Evolutionary conservation across 1,140 invertebrate species (phyloP).

Genomic region (Vanessa atalanta): DNA sequence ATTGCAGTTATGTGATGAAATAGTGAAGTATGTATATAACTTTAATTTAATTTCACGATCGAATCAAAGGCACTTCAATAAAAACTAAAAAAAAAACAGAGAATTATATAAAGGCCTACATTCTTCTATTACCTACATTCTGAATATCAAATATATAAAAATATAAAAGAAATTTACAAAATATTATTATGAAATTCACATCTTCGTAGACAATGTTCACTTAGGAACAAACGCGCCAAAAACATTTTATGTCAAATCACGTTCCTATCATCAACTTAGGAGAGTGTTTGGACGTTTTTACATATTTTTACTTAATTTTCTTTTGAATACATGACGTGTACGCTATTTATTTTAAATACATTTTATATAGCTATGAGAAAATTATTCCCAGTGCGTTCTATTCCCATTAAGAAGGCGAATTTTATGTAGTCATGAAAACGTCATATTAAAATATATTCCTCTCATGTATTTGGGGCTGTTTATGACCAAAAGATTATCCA

Average conservation of each 20-base stretch:
- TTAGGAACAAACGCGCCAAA: slow-evolving; percentile 32
- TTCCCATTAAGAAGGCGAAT: slow-evolving; percentile 24
- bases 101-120: too few species aligned
- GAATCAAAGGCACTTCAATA: too few species aligned
- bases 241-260: slow-evolving; percentile 58
- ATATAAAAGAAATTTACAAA: too few species aligned
- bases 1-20: background rate
- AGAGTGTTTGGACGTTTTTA: slow-evolving; percentile 38
- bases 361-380: slow-evolving; percentile 19
- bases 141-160: too few species aligned
- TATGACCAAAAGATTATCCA: slow-evolving; percentile 59
- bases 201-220: slow-evolving; percentile 18
- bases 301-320: slow-evolving; percentile 35
- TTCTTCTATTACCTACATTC: too few species aligned
- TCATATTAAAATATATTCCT: slow-evolving; percentile 53
- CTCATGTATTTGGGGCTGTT: slow-evolving; percentile 50
- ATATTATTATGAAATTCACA: background rate
- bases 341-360: slow-evolving; percentile 18
- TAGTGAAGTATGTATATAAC: background rate
- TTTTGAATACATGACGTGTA: slow-evolving; percentile 21
- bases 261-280: slow-evolving; percentile 44
- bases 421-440: slow-evolving; percentile 40
- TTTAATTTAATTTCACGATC: too few species aligned
- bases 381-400: slow-evolving; percentile 15
- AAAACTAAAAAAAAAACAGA: too few species aligned